Evolutionary conservation across 2,888 invertebrate genomes (phyloP), one percentile per base, ranked within the genome.

Genomic region (Megastigmus dorsalis): DNA sequence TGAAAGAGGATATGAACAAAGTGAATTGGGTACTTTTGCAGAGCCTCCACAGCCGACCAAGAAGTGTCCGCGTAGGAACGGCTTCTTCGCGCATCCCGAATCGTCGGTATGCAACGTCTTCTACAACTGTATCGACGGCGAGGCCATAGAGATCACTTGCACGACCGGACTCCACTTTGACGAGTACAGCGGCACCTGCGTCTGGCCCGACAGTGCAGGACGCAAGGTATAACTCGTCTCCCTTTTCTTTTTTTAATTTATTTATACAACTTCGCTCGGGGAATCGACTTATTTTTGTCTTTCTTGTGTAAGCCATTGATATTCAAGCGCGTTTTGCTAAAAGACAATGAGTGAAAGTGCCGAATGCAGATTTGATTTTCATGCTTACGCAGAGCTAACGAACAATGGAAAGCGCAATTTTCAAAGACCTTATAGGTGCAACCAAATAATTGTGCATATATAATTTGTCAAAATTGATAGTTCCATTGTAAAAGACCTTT

Each of bases 21-120:
- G n/a, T n/a, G n/a, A n/a, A n/a, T n/a, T n/a, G 30, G 10, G 43
- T 23, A 23, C 10, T n/a, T 0, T 50, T 26, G 13, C 70, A 96
- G 96, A 96, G 89, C 92, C 93, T 72, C 93, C 97, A 68, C 92
- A 93, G 82, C 89, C 93, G 7, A 93, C 89, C 83, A 89, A 89
- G 52, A 90, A 92, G 78, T 97, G 97, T 85, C 96, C 96, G 20
- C 92, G 97, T 78, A 92, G 93, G 82, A 95, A 96, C 88, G 97
- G 97, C 55, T 95, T 95, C 92, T 97, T 97, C 89, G 94, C 95
- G 45, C 95, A 96, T 90, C 95, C 95, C 7, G 95, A 96, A 83
- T 90, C 93, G 0, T 85, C 92, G 4, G 91, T 95, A 15, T 97
- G 97, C 90, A 94, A 95, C 88, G 88, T 95, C 78, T 97, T 96